A percentile compares a stretch with the other conserved stretches of the same genome.
These are phyloP conservation scores for Argyresthia goedartella DNA, from an alignment of 2,888 invertebrate species.

Conservation along the genomic window DNA sequence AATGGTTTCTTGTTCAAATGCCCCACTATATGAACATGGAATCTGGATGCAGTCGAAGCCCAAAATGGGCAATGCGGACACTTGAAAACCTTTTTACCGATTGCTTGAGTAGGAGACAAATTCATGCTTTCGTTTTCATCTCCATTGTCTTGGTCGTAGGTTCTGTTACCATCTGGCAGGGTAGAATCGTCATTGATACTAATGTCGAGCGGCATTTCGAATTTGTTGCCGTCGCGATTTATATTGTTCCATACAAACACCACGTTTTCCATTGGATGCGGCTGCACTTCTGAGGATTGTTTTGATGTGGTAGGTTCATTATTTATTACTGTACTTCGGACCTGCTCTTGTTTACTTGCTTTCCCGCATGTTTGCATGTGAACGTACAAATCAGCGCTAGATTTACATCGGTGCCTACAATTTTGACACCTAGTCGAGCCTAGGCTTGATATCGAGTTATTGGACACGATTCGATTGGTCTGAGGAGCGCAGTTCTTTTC, in stretches of 20 bases:
- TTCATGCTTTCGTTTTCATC: constrained; percentile 71
- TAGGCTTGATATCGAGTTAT: constrained; percentile 54
- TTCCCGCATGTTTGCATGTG: constrained; percentile 82
- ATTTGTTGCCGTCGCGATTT: constrained; percentile 46
- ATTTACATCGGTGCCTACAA: constrained; percentile 89
- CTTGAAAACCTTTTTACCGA: constrained; percentile 86
- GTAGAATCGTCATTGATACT: constrained; percentile 59
- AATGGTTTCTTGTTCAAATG: constrained; percentile 95
- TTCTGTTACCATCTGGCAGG: constrained; percentile 40
- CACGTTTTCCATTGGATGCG: constrained; percentile 84
- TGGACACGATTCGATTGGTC: constrained; percentile 43
- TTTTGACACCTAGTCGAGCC: constrained; percentile 87
- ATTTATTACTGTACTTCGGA: constrained; percentile 29
- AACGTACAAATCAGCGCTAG: constrained; percentile 80
- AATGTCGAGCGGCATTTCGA: constrained; percentile 51
- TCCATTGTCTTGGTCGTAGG: constrained; percentile 43
- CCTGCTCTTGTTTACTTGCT: constrained; percentile 33
- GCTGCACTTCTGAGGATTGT: constrained; percentile 53
- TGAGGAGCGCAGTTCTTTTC: constrained; percentile 75
- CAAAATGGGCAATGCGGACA: constrained; percentile 94
- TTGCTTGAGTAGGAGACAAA: constrained; percentile 72
- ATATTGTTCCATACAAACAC: constrained; percentile 87
- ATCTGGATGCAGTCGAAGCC: constrained; percentile 92
- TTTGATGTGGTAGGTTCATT: constrained; percentile 28
- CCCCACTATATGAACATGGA: constrained; percentile 94